Conservation (phyloP, 1,140 invertebrate species). For the Penaeus chinensis region DNA sequence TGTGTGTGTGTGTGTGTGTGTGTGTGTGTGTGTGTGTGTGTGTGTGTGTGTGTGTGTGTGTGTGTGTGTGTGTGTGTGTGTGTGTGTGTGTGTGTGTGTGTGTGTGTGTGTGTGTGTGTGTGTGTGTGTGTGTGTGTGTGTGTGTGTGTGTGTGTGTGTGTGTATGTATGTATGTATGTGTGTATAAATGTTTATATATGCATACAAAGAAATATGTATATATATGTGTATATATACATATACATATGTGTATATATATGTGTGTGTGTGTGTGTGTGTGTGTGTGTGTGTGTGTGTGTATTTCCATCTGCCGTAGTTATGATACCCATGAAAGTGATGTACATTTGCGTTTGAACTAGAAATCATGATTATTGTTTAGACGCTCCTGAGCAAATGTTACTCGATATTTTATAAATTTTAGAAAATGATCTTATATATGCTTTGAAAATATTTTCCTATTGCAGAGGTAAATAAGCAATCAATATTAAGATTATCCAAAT, state of each 20-base stretch:
- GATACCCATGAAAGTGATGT: no score
- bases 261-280: not conserved
- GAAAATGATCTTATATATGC: not conserved
- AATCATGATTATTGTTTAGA: no score
- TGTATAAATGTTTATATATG: not conserved
- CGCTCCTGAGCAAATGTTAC: no score
- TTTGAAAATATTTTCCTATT: not conserved
- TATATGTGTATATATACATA: conserved; percentile 6
- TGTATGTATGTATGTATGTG: not conserved
- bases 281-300: not conserved
- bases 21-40: no score
- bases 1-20: no score
- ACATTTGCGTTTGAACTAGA: no score
- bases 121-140: not conserved
- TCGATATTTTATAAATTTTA: no score
- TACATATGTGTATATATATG: conserved; percentile 9
- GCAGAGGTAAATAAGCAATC: no score
- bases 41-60: no score
- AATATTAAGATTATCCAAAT: no score
- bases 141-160: conserved; percentile 11
- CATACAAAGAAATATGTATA: not conserved
- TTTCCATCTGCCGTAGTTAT: not conserved
- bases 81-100: not conserved
- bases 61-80: not conserved
- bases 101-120: not conserved